phyloP scores from a whole-genome alignment of 2,888 invertebrate species.

The Parelbella ahira region DNA sequence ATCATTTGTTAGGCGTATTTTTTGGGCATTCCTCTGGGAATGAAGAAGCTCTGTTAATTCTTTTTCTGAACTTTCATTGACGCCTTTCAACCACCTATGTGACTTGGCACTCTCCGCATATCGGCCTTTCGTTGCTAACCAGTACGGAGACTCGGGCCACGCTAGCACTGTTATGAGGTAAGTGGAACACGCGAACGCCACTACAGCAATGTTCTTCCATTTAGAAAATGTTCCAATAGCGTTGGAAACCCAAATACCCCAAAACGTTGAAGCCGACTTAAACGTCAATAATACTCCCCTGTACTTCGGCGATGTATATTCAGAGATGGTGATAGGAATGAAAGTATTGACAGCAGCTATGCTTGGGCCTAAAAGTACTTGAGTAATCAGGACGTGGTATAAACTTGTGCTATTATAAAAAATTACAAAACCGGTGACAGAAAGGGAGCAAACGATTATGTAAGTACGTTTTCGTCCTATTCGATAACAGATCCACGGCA shows the following conservation, averaged over 20 bases:
- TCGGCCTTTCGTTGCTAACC: slow-evolving; percentile 47
- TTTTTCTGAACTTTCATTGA: slow-evolving; percentile 36
- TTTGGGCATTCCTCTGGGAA: not conserved
- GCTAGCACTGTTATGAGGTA: slow-evolving; percentile 34
- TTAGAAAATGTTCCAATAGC: slow-evolving; percentile 36
- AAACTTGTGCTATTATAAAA: slow-evolving; percentile 34
- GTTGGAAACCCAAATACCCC: slow-evolving; percentile 40
- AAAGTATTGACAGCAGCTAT: slow-evolving; percentile 27
- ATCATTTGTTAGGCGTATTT: not conserved
- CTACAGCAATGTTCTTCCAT: slow-evolving; percentile 35
- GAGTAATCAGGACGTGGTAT: slow-evolving; percentile 35
- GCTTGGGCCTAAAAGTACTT: slow-evolving; percentile 28
- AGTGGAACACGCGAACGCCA: slow-evolving; percentile 33
- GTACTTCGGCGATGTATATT: slow-evolving; percentile 37
- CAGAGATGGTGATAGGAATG: slow-evolving; percentile 25
- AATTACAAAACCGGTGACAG: slow-evolving; percentile 27
- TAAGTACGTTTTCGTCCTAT: slow-evolving; percentile 37
- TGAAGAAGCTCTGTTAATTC: slow-evolving; percentile 40
- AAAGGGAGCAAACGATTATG: slow-evolving; percentile 25
- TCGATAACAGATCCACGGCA: slow-evolving; percentile 34
- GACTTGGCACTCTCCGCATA: slow-evolving; percentile 43
- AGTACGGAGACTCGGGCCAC: slow-evolving; percentile 50
- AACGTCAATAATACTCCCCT: slow-evolving; percentile 35
- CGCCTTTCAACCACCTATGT: slow-evolving; percentile 45
- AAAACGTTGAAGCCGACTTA: slow-evolving; percentile 36